phyloP scores from a whole-genome alignment of 2,888 invertebrate species.

The Cordylochernes scorpioides region DNA sequence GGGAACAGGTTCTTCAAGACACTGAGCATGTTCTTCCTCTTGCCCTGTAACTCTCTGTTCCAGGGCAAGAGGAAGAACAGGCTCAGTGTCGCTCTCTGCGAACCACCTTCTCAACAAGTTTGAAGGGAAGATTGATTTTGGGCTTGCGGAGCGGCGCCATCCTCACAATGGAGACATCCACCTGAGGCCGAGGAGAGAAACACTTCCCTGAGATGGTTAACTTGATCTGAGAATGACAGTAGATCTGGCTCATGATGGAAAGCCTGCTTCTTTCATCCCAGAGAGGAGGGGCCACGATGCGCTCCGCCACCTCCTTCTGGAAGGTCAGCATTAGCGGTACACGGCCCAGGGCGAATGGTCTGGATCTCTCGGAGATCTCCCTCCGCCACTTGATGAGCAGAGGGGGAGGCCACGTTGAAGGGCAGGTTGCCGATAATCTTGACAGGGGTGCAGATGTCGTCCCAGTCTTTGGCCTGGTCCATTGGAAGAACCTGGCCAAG shows the following conservation, averaged over 20 bases:
- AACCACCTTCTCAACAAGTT: conserved; percentile 60
- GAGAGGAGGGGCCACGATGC: conserved; percentile 48
- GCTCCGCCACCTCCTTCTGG: conserved; percentile 84
- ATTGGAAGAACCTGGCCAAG: conserved; percentile 36
- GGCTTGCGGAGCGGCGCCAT: conserved; percentile 52
- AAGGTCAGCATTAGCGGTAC: conserved; percentile 76
- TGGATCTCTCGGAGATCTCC: conserved; percentile 19
- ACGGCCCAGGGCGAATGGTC: conserved; percentile 54
- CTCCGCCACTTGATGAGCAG: conserved; percentile 65
- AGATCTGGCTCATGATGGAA: conserved; percentile 80
- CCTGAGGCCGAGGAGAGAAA: conserved; percentile 85
- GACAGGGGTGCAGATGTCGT: conserved; percentile 30
- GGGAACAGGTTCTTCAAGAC: too few species aligned
- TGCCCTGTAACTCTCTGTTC: too few species aligned
- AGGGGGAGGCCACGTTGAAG: conserved; percentile 78
- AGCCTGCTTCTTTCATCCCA: conserved; percentile 49
- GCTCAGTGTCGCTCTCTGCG: too few species aligned
- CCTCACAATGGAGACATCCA: conserved; percentile 82
- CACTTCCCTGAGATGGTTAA: conserved; percentile 59
- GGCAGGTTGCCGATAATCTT: conserved; percentile 78
- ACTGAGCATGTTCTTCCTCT: too few species aligned
- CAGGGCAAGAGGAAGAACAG: too few species aligned
- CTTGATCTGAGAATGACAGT: conserved; percentile 51
- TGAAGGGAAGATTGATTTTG: conserved; percentile 43
- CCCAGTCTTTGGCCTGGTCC: conserved; percentile 14